A percentile compares a stretch with the other conserved stretches of the same genome.
phyloP scores from a whole-genome alignment of 2,888 invertebrate species.

The Diaperis boleti region DNA sequence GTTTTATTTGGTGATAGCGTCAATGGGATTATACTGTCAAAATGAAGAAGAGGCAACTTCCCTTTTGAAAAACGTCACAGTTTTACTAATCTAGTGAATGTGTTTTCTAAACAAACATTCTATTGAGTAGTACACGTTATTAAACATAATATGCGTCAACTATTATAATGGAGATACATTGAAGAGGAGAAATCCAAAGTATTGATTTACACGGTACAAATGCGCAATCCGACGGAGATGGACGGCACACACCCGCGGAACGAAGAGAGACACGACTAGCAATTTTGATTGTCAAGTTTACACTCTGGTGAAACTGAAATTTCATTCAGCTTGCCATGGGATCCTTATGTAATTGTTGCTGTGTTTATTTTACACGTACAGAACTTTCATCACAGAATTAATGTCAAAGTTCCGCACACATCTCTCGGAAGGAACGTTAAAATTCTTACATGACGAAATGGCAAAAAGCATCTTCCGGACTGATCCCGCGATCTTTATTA shows the following conservation, averaged over 20 bases:
- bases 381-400: conserved; percentile 16
- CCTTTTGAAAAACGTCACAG: conserved; percentile 17
- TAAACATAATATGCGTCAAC: conserved; percentile 36
- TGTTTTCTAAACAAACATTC: conserved; percentile 28
- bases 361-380: conserved; percentile 24
- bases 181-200: conserved; percentile 34
- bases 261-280: conserved; percentile 19
- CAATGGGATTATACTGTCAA: conserved; percentile 33
- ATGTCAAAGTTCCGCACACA: conserved; percentile 21
- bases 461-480: neutral
- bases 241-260: conserved; percentile 1
- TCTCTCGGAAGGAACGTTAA: neutral
- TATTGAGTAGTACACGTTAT: conserved; percentile 24
- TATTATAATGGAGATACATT: conserved; percentile 21
- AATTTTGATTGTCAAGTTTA: conserved; percentile 45
- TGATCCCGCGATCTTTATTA: neutral
- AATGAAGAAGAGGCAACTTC: conserved; percentile 22
- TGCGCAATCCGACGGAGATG: conserved; percentile 23
- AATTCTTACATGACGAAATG: neutral
- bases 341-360: conserved; percentile 19
- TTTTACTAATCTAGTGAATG: conserved; percentile 16
- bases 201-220: conserved; percentile 35
- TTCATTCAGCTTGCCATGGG: conserved; percentile 38
- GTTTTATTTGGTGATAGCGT: conserved; percentile 22
- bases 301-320: conserved; percentile 42